Evolutionary conservation across 2,888 invertebrate species (phyloP), one percentile per base, ranked within the genome.

Genomic region (Torymus tubicola): DNA sequence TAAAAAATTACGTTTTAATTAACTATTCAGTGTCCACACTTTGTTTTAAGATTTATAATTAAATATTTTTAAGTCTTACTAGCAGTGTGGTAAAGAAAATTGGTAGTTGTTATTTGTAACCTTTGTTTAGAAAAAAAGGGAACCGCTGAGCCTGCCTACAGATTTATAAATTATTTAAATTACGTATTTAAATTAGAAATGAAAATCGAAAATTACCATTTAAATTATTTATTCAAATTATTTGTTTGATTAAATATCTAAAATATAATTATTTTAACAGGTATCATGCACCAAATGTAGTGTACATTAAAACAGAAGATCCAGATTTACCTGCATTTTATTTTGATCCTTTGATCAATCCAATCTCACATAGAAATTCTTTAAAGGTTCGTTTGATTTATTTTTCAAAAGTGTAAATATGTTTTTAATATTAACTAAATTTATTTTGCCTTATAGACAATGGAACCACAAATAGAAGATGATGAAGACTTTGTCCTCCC

Each of bases 231-330:
- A 80, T 60, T 68, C 50, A 58, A 71, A 75, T 81, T 78, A 58
- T 82, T 80, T 88, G 91, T 31, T 86, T 42, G 8, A 42, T 42
- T 42, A 42, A 42, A 42, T 42, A 42, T 42, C 42, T 42, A 42
- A 42, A 8, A 42, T 42, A 42, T 0, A 42, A 42, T 42, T 42
- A 42, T 42, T 42, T 42, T 42, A 42, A 42, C 42, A 98, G 98
- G 98, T 99, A 99, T 91, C 99, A 99, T 91, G 96, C 98, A 10
- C 99, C 99, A 31, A 99, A 99, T 91, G 99, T 99, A 8, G 99
- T 99, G 0, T 99, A 97, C 91, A 99, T 99, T 87, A 99, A 99
- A 93, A 99, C 99, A 0, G 99, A 99, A 92, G 99, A 99, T 93
- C 99, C 99, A 10, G 99, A 99, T 92, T 92, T 99, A 78, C 99